Conservation (phyloP, 2,113 vertebrate species). For the Agelaius phoeniceus region DNA sequence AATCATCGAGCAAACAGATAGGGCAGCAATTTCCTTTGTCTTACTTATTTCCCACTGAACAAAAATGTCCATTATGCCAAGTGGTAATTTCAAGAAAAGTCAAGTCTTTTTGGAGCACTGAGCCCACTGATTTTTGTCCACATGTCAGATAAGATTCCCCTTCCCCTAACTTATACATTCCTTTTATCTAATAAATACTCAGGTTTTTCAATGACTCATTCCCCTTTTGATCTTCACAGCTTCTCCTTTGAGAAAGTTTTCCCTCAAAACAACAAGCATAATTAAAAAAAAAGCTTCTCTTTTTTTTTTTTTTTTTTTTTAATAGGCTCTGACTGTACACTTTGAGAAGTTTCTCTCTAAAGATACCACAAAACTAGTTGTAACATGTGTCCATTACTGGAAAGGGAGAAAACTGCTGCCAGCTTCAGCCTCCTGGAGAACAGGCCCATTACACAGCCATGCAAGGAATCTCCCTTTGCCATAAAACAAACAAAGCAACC, state of each 20-base stretch:
- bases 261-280: slow-evolving; percentile 29
- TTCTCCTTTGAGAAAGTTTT: slow-evolving; percentile 39
- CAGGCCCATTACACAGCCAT: neutral
- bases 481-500: slow-evolving; percentile 2
- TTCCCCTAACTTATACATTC: neutral
- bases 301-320: neutral
- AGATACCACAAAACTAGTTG: slow-evolving; percentile 27
- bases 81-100: neutral
- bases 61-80: slow-evolving; percentile 10
- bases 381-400: slow-evolving; percentile 25
- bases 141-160: neutral
- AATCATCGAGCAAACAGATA: neutral
- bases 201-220: slow-evolving; percentile 19
- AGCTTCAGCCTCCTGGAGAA: neutral
- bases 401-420: slow-evolving; percentile 44
- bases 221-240: slow-evolving; percentile 43
- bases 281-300: neutral
- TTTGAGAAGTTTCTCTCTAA: slow-evolving; percentile 27
- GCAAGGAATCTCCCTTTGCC: neutral
- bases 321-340: neutral
- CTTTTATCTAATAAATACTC: slow-evolving; percentile 41
- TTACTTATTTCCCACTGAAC: slow-evolving; percentile 40
- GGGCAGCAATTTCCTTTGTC: slow-evolving; percentile 41
- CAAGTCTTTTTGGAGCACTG: neutral
- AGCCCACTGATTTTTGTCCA: neutral